Base-by-base conservation (phyloP, 2,888 invertebrate genomes). In the Trachelus stipa region DNA sequence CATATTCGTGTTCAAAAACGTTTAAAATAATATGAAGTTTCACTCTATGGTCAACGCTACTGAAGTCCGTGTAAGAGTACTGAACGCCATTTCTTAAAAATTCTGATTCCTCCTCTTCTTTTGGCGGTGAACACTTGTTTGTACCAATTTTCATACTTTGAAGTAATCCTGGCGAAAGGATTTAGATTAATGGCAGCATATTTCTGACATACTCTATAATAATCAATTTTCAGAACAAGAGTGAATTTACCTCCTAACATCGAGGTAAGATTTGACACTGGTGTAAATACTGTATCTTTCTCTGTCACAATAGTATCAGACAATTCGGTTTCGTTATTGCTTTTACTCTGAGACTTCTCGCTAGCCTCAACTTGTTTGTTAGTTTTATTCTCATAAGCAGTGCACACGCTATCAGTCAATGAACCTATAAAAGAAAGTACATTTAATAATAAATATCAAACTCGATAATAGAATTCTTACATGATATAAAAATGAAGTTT, bases 331-430 rank as follows among this genome's bases (percentile, higher is more conserved):
- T 79, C 80, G 73, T 68, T 79, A 34, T 78, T 83, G 69, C 79
- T 81, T 77, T 82, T 77, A 37, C 76, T 75, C 23, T 76, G 40
- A 78, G 76, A 37, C 37, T 80, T 77, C 33, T 68, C 73, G 40
- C 40, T 69, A 71, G 78, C 79, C 73, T 89, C 87, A 74, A 81
- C 83, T 33, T 87, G 82, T 71, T 85, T 88, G 12, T 82, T 76
- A 40, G 81, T 80, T 83, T 86, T 90, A 83, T 90, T 91, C 87
- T 94, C 94, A 87, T 94, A 94, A 11, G 94, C 91, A 15, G 94
- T 94, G 84, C 94, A 94, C 79, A 94, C 92, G 87, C 94, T 94
- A 83, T 94, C 94, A 35, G 94, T 94, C 78, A 94, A 91, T 3
- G 94, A 94, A 75, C 92, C 92, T 92, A 82, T 15, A 85, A 85